These are phyloP conservation scores for Enteromius argenteus DNA, from an alignment of 2,797 vertebrate species.

Conservation along the genomic window DNA sequence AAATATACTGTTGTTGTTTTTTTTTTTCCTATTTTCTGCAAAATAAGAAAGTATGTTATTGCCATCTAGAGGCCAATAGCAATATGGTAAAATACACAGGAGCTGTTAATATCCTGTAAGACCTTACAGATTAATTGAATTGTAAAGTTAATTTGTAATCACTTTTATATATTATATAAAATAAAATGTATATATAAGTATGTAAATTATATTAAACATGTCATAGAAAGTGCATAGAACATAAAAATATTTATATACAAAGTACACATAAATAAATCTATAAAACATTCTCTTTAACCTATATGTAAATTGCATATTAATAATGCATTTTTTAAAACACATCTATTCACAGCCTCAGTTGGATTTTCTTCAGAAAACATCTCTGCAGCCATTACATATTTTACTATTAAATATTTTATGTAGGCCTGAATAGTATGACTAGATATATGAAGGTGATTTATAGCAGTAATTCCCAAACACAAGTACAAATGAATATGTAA, in stretches of 20 bases:
- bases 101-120: not conserved
- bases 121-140: not conserved
- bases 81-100: not conserved
- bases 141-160: not conserved
- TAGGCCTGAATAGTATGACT: not conserved
- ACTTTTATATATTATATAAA: not conserved
- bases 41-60: constrained; percentile 11
- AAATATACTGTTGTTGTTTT: no score
- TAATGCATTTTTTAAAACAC: not conserved
- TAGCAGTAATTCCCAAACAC: not conserved
- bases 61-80: constrained; percentile 26
- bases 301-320: not conserved
- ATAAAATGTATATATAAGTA: not conserved
- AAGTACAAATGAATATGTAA: not conserved
- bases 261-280: not conserved
- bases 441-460: not conserved
- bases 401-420: not conserved
- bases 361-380: not conserved
- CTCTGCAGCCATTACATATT: not conserved
- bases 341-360: not conserved
- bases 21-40: not conserved
- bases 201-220: not conserved
- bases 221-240: not conserved
- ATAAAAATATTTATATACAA: not conserved
- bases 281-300: not conserved